These are phyloP conservation scores for Euplexia lucipara DNA, from an alignment of 2,888 invertebrate species.

Conservation along the genomic window DNA sequence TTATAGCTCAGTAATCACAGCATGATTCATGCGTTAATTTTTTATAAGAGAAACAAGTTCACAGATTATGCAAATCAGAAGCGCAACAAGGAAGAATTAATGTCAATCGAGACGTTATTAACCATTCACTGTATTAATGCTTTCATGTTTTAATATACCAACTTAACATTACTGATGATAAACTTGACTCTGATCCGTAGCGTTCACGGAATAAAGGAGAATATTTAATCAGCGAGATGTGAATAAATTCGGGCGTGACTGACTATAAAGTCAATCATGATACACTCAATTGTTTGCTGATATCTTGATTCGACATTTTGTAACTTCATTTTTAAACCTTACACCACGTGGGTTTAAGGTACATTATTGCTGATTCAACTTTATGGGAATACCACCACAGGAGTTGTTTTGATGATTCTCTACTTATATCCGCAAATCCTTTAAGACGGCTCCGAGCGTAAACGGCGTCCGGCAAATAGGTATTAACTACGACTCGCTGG, in stretches of 20 bases:
- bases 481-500: too few species aligned
- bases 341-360: conserved; percentile 18
- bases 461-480: too few species aligned
- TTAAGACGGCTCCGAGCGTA: too few species aligned
- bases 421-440: conserved; percentile 73
- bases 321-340: conserved; percentile 45
- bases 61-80: conserved; percentile 83
- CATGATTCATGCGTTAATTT: conserved; percentile 61
- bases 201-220: conserved; percentile 25
- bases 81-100: conserved; percentile 79
- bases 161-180: conserved; percentile 32
- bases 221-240: conserved; percentile 9
- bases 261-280: conserved; percentile 75
- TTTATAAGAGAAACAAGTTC: conserved; percentile 69
- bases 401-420: conserved; percentile 74
- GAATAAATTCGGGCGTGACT: conserved; percentile 55
- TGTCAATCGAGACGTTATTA: conserved; percentile 80
- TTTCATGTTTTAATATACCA: conserved; percentile 69
- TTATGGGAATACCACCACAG: conserved; percentile 64
- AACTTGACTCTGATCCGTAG: conserved; percentile 41
- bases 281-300: conserved; percentile 77
- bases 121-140: conserved; percentile 72
- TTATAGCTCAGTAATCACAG: conserved; percentile 44
- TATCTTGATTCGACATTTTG: conserved; percentile 70
- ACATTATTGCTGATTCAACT: conserved; percentile 32